phyloP scores from a whole-genome alignment of 2,797 vertebrate species.

The Eupleurogrammus muticus region DNA sequence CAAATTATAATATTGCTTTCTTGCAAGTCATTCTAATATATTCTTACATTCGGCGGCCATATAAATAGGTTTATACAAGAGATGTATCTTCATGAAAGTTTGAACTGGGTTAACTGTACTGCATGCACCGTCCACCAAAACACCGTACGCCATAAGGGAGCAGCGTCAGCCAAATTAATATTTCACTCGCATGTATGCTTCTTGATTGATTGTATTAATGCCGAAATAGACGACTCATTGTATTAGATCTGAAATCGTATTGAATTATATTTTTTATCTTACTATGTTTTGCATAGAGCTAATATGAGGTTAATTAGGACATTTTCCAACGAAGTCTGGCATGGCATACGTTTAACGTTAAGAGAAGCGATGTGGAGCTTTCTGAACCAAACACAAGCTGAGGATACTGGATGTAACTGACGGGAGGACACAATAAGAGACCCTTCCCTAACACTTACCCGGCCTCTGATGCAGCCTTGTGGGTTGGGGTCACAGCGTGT shows the following conservation, averaged over 20 bases:
- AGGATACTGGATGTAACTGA: slow-evolving; percentile 21
- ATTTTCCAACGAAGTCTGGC: slow-evolving; percentile 28
- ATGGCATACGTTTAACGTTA: fast-evolving
- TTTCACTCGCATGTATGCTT: fast-evolving
- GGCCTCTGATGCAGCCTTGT: slow-evolving; percentile 46
- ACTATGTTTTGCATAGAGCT: fast-evolving
- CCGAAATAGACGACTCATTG: background rate
- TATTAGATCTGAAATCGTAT: fast-evolving
- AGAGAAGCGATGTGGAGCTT: background rate
- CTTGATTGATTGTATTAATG: fast-evolving
- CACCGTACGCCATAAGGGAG: fast-evolving
- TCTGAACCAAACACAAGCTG: background rate
- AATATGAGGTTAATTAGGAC: fast-evolving
- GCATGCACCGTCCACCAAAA: background rate
- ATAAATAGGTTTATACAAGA: fast-evolving
- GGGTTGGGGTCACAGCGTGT: slow-evolving; percentile 28
- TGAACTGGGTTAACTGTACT: background rate
- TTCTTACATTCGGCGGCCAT: background rate
- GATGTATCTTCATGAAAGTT: background rate
- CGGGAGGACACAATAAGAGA: background rate
- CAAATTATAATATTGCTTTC: fast-evolving
- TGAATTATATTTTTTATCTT: fast-evolving
- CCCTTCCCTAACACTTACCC: slow-evolving; percentile 42
- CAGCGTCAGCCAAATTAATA: background rate
- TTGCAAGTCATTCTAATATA: fast-evolving